phyloP scores from a whole-genome alignment of 2,113 vertebrate species.

The Corydoras maculifer region DNA sequence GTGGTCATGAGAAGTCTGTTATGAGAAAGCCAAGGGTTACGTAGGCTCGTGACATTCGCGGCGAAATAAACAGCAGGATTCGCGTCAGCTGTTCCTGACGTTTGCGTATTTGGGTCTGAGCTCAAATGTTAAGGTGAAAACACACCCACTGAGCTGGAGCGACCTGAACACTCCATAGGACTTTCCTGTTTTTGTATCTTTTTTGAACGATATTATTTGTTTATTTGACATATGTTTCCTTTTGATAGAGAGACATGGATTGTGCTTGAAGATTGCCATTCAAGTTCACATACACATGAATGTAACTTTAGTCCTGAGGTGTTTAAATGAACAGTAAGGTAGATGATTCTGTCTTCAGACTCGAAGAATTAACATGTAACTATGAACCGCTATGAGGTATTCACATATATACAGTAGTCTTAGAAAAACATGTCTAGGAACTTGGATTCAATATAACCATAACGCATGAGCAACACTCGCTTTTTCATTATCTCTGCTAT shows the following conservation, averaged over 20 bases:
- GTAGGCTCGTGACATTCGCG: constrained; percentile 39
- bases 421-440: constrained; percentile 72
- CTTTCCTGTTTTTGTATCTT: constrained; percentile 47
- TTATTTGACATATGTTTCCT: constrained; percentile 60
- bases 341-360: constrained; percentile 65
- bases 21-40: constrained; percentile 37
- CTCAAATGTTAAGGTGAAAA: constrained; percentile 46
- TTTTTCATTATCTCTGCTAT: constrained; percentile 61
- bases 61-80: constrained; percentile 27
- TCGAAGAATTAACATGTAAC: constrained; percentile 66
- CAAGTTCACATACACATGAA: constrained; percentile 67
- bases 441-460: constrained; percentile 73
- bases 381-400: constrained; percentile 65
- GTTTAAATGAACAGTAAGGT: constrained; percentile 66
- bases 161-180: constrained; percentile 51
- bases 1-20: constrained; percentile 40
- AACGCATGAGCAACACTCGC: constrained; percentile 70
- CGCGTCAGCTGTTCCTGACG: constrained; percentile 45
- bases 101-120: constrained; percentile 32
- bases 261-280: constrained; percentile 54
- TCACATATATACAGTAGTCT: constrained; percentile 74
- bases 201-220: constrained; percentile 57
- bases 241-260: constrained; percentile 59
- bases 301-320: constrained; percentile 73
- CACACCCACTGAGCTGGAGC: constrained; percentile 50